Evolutionary conservation across 2,113 vertebrate species (phyloP).

Genomic region (Tamias sibiricus): DNA sequence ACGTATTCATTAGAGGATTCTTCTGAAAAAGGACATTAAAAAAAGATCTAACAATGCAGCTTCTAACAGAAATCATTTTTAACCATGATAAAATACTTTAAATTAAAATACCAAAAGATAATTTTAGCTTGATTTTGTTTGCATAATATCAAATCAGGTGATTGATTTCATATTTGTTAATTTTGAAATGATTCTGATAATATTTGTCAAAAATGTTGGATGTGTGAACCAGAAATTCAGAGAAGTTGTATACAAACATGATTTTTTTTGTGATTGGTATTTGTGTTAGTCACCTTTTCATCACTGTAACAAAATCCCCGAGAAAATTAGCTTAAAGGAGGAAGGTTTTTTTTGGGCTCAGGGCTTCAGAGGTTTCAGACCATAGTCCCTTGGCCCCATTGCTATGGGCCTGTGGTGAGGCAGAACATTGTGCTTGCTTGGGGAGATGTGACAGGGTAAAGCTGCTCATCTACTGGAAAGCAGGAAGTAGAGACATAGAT

Average conservation of each 20-base stretch:
- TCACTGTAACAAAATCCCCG: too few relatives aligned
- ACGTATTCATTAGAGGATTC: background rate
- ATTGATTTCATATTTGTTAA: background rate
- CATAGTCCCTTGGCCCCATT: too few relatives aligned
- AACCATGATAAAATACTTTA: background rate
- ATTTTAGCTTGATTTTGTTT: background rate
- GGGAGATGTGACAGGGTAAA: too few relatives aligned
- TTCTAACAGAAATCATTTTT: background rate
- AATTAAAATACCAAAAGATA: background rate
- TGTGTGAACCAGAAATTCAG: background rate
- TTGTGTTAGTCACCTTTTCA: too few relatives aligned
- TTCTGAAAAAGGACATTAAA: background rate
- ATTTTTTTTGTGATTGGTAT: background rate
- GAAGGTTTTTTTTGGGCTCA: too few relatives aligned
- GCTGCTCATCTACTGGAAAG: too few relatives aligned
- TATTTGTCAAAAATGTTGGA: background rate
- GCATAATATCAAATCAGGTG: background rate
- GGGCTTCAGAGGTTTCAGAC: too few relatives aligned
- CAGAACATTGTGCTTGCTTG: too few relatives aligned
- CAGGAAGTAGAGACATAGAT: too few relatives aligned
- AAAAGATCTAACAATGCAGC: background rate
- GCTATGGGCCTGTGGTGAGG: too few relatives aligned
- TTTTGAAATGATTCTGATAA: background rate
- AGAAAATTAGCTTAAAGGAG: too few relatives aligned
- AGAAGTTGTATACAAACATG: background rate